These are phyloP conservation scores for Folsomia candida DNA, from an alignment of 2,888 invertebrate species.

Conservation along the genomic window DNA sequence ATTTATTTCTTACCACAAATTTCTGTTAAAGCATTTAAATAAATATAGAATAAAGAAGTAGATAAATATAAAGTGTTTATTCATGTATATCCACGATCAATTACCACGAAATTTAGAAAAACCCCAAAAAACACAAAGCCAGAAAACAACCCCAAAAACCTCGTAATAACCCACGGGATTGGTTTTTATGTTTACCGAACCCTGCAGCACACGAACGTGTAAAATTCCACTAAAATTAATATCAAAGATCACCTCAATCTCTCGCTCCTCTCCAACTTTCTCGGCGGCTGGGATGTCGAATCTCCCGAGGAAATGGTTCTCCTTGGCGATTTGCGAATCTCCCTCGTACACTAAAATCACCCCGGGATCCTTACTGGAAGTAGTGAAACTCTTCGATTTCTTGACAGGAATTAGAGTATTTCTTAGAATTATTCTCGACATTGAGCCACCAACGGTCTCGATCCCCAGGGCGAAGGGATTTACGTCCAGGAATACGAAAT, in stretches of 20 bases:
- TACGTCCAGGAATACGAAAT: slow-evolving; percentile 96
- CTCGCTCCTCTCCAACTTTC: slow-evolving; percentile 86
- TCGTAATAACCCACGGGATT: too few species aligned
- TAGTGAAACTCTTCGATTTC: slow-evolving; percentile 98
- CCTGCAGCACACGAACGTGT: too few species aligned
- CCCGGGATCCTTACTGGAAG: slow-evolving; percentile 96
- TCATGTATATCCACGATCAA: too few species aligned
- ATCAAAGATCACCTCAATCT: slow-evolving; percentile 92
- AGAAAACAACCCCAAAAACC: too few species aligned
- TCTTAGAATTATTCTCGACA: slow-evolving; percentile 96
- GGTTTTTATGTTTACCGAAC: too few species aligned
- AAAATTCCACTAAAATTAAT: slow-evolving; percentile 92
- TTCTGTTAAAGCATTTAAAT: too few species aligned
- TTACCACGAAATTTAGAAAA: too few species aligned
- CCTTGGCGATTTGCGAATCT: slow-evolving; percentile 99
- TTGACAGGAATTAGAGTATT: slow-evolving; percentile 99
- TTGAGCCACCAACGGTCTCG: slow-evolving; percentile 98
- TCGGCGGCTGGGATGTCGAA: slow-evolving; percentile 97
- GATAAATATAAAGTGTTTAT: too few species aligned
- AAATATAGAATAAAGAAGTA: too few species aligned
- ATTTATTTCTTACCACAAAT: too few species aligned
- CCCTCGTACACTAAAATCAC: slow-evolving; percentile 99
- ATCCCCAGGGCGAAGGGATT: slow-evolving; percentile 99
- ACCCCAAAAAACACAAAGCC: too few species aligned
- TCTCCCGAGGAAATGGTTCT: slow-evolving; percentile 96